phyloP scores from a whole-genome alignment of 2,113 vertebrate species.

The Corythornis madagascariensis region DNA sequence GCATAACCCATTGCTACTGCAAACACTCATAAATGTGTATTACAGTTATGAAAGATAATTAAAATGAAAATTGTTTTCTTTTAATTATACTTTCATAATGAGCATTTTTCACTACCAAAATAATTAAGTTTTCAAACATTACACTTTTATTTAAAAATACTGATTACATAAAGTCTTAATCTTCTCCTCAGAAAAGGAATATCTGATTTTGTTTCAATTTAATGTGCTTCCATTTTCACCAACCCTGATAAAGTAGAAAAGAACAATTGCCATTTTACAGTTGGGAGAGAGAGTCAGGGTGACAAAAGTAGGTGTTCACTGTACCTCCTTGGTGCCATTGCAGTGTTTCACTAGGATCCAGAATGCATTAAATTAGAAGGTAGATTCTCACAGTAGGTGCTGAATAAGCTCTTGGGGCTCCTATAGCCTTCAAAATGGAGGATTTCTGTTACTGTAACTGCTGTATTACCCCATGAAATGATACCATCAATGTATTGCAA shows the following conservation, averaged over 20 bases:
- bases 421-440: not conserved
- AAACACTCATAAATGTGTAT: slow-evolving; percentile 50
- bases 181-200: not conserved
- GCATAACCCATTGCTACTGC: slow-evolving; percentile 58
- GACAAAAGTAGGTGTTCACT: not conserved
- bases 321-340: not conserved
- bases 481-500: too few species aligned
- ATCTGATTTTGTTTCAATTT: not conserved
- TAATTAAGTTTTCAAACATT: slow-evolving; percentile 41
- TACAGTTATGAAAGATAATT: slow-evolving; percentile 50
- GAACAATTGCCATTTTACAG: not conserved
- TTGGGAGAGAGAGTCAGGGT: not conserved
- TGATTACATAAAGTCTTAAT: not conserved
- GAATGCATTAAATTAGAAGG: not conserved
- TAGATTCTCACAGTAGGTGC: not conserved
- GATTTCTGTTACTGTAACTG: not conserved
- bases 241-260: not conserved
- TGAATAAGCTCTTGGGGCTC: not conserved
- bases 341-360: not conserved
- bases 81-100: slow-evolving; percentile 56
- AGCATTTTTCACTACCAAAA: slow-evolving; percentile 65
- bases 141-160: slow-evolving; percentile 44
- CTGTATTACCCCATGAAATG: too few species aligned
- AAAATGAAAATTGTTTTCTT: slow-evolving; percentile 64
- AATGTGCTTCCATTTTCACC: not conserved